Evolutionary conservation across 2,888 invertebrate species (phyloP).

Genomic region (Cryptus viduatorius): DNA sequence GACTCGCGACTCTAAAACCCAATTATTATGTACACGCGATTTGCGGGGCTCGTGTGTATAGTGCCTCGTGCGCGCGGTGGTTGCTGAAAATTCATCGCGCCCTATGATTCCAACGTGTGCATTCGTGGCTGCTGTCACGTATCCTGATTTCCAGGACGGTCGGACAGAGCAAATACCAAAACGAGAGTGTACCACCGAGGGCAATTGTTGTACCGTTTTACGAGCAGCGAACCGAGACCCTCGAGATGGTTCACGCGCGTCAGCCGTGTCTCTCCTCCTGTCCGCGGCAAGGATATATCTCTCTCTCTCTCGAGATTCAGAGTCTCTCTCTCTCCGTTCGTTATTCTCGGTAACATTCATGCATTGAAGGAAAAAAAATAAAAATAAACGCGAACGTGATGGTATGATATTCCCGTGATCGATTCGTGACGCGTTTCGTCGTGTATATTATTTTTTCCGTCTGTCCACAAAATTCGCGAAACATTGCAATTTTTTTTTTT

Average conservation of each 20-base stretch:
- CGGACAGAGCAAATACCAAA: neutral
- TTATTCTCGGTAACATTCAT: slow-evolving; percentile 21
- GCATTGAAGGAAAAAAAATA: slow-evolving; percentile 1
- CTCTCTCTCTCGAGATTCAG: neutral
- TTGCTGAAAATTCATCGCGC: slow-evolving; percentile 5
- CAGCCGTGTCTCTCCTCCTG: slow-evolving; percentile 34
- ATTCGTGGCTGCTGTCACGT: slow-evolving; percentile 43
- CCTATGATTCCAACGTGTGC: slow-evolving; percentile 14
- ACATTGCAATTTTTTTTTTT: neutral
- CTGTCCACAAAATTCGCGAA: neutral
- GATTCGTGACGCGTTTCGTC: slow-evolving; percentile 20
- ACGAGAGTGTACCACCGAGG: slow-evolving; percentile 1
- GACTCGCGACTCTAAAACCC: slow-evolving; percentile 3
- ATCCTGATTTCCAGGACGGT: slow-evolving; percentile 10
- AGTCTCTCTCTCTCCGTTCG: neutral
- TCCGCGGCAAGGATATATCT: slow-evolving; percentile 17
- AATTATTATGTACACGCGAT: slow-evolving; percentile 23
- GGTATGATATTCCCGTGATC: slow-evolving; percentile 15
- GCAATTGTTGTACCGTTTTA: slow-evolving; percentile 17
- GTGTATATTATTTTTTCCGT: neutral
- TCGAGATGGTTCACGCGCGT: slow-evolving; percentile 42
- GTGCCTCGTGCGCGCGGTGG: slow-evolving; percentile 47
- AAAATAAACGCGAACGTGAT: neutral
- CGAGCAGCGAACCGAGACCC: slow-evolving; percentile 49
- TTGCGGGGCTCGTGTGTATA: slow-evolving; percentile 17